Evolutionary conservation across 2,797 vertebrate genomes (phyloP).

Genomic region (Sorex maritimensis): DNA sequence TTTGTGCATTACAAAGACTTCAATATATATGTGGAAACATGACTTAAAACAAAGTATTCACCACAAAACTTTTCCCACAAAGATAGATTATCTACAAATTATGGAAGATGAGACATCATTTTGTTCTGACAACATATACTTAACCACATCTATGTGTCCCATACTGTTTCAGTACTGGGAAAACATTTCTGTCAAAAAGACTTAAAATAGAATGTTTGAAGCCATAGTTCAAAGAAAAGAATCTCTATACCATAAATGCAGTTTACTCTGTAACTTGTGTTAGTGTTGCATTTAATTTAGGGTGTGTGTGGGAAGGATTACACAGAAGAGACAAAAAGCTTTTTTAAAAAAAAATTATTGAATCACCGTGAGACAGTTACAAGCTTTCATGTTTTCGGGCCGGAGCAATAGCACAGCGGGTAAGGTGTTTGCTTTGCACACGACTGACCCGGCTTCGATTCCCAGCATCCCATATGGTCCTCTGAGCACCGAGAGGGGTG

Average conservation of each 20-base stretch:
- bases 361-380: too few species aligned
- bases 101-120: not conserved
- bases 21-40: not conserved
- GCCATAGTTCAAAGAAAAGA: not conserved
- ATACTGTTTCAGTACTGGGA: not conserved
- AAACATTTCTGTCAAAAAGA: not conserved
- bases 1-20: conserved; percentile 7
- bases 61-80: conserved; percentile 4
- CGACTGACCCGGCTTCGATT: too few species aligned
- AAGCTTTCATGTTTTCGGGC: too few species aligned
- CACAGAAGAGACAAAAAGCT: not conserved
- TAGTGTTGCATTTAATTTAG: not conserved
- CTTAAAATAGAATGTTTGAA: not conserved
- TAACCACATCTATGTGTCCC: not conserved
- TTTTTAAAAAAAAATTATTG: too few species aligned
- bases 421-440: too few species aligned
- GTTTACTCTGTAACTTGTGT: not conserved
- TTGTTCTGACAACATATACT: not conserved
- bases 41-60: conserved; percentile 29
- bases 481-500: too few species aligned
- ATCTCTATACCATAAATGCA: conserved; percentile 10
- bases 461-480: too few species aligned
- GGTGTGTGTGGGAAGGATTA: not conserved
- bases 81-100: not conserved
- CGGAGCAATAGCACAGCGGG: too few species aligned